These are phyloP conservation scores for Pollenia labialis DNA, from an alignment of 2,888 invertebrate genomes.

Conservation along the genomic window DNA sequence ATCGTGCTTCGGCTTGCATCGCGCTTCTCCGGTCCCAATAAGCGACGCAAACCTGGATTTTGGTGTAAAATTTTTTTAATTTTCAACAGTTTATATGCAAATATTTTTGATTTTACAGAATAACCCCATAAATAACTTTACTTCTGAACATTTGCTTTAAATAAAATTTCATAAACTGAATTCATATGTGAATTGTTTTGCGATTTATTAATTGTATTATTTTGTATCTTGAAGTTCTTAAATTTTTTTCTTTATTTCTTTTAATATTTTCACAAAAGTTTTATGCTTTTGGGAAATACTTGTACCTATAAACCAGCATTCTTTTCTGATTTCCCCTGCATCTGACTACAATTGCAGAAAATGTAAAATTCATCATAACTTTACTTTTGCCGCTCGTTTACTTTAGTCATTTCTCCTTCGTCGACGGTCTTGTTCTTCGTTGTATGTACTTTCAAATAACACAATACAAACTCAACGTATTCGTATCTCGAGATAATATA, in stretches of 20 bases:
- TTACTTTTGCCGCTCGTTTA: background rate
- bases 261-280: conserved; percentile 38
- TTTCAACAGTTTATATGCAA: too few species aligned
- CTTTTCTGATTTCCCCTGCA: conserved; percentile 35
- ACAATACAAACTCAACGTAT: conserved; percentile 8
- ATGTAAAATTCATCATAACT: conserved; percentile 41
- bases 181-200: conserved; percentile 51
- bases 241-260: background rate
- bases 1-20: too few species aligned
- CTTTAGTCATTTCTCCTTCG: background rate
- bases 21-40: too few species aligned
- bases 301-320: background rate
- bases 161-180: conserved; percentile 26
- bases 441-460: conserved; percentile 22
- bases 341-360: conserved; percentile 9
- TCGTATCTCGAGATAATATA: conserved; percentile 60
- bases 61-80: too few species aligned
- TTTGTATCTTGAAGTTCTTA: conserved; percentile 11
- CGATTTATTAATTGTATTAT: conserved; percentile 59
- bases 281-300: conserved; percentile 37
- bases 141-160: too few species aligned
- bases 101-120: too few species aligned
- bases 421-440: background rate
- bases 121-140: too few species aligned
- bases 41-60: too few species aligned